Conservation (phyloP, 1,140 invertebrate genomes). For the Thaumatotibia leucotreta region DNA sequence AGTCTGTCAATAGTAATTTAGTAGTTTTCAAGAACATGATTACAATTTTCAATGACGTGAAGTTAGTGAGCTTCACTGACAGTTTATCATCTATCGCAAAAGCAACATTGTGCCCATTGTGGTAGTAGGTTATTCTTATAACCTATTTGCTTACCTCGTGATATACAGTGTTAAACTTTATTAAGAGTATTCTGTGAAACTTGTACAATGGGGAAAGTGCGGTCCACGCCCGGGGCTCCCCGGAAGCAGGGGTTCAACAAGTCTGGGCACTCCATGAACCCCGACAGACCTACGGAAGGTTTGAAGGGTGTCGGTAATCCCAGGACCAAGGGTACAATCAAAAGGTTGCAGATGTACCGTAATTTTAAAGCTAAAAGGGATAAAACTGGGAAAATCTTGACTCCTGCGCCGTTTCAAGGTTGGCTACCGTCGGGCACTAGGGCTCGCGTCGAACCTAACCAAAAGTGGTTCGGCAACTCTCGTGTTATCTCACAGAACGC, state of each 20-base stretch:
- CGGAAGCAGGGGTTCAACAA: conserved; percentile 87
- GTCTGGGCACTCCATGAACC: conserved; percentile 92
- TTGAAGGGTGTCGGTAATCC: conserved; percentile 91
- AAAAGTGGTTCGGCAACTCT: conserved; percentile 98
- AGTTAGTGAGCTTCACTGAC: not conserved
- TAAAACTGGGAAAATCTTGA: conserved; percentile 93
- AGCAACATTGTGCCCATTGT: not conserved
- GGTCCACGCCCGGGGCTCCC: conserved; percentile 81
- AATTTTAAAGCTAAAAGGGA: conserved; percentile 97
- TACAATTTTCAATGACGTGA: not conserved
- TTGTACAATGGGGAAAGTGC: conserved; percentile 83
- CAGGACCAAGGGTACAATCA: conserved; percentile 95
- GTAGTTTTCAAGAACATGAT: not conserved
- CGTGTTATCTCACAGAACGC: conserved; percentile 94
- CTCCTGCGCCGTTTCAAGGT: conserved; percentile 96
- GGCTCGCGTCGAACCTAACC: conserved; percentile 96
- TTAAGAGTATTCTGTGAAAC: not conserved
- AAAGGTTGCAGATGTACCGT: conserved; percentile 97
- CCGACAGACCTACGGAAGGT: conserved; percentile 84
- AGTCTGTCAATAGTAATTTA: not conserved
- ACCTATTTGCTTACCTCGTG: not conserved
- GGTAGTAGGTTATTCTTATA: not conserved
- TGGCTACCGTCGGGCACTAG: conserved; percentile 91
- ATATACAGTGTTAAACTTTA: not conserved
- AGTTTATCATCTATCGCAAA: not conserved